Evolutionary conservation across 2,113 vertebrate genomes (phyloP).

Genomic region (Aix galericulata): DNA sequence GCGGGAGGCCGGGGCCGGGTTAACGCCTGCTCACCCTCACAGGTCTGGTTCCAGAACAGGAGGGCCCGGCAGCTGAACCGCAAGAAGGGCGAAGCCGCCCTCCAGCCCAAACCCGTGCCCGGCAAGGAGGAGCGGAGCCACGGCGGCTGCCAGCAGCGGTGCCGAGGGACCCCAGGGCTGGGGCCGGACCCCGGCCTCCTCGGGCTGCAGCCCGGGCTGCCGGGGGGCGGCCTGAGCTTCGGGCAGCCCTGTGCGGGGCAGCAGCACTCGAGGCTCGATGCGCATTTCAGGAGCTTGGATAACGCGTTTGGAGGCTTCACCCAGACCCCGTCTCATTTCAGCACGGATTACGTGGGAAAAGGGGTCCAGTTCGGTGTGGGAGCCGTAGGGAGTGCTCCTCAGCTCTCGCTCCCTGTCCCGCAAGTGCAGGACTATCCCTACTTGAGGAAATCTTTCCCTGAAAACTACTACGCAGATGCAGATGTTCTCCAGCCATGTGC

Average conservation of each 20-base stretch:
- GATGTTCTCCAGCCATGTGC: neutral
- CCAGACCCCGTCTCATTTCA: neutral
- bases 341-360: neutral
- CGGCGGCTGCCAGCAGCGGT: neutral
- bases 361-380: neutral
- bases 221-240: neutral
- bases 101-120: neutral
- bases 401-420: neutral
- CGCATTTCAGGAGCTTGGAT: constrained; percentile 24
- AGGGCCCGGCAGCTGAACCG: constrained; percentile 61
- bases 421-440: neutral
- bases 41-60: constrained; percentile 74
- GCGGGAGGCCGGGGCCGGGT: neutral
- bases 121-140: neutral
- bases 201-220: neutral
- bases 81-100: constrained; percentile 27
- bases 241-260: neutral
- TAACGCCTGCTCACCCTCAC: neutral
- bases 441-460: neutral
- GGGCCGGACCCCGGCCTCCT: neutral
- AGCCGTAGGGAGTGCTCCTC: neutral
- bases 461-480: neutral
- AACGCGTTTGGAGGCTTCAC: neutral
- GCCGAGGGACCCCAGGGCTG: too few relatives aligned
- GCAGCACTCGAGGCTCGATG: neutral